Evolutionary conservation across 2,888 invertebrate species (phyloP).

Genomic region (Carpatolechia fugitivella): DNA sequence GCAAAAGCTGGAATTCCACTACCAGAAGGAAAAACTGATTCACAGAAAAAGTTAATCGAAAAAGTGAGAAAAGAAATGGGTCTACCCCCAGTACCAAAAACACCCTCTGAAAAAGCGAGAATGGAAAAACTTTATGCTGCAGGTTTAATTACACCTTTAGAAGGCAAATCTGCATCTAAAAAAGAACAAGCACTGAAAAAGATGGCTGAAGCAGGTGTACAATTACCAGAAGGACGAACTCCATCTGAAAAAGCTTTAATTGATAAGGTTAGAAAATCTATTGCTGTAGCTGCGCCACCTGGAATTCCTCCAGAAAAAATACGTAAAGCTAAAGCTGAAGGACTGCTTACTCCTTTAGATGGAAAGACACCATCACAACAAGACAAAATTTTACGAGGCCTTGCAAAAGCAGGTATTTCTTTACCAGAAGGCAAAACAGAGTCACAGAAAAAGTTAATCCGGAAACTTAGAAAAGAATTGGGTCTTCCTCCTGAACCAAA

Average conservation of each 20-base stretch:
- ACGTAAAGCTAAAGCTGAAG: slow-evolving; percentile 25
- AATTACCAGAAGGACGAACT: slow-evolving; percentile 36
- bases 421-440: slow-evolving; percentile 35
- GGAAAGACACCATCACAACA: slow-evolving; percentile 29
- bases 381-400: slow-evolving; percentile 29
- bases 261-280: slow-evolving; percentile 21
- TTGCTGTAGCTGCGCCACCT: slow-evolving; percentile 8
- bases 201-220: slow-evolving; percentile 29
- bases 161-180: slow-evolving; percentile 27
- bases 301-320: slow-evolving; percentile 22
- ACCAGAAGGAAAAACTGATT: slow-evolving; percentile 33
- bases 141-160: slow-evolving; percentile 27
- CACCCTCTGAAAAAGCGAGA: slow-evolving; percentile 21
- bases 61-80: slow-evolving; percentile 31
- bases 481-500: not conserved
- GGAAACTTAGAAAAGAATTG: not conserved
- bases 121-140: slow-evolving; percentile 23
- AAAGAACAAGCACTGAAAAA: slow-evolving; percentile 32
- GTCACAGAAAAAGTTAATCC: slow-evolving; percentile 26
- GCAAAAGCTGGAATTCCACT: slow-evolving; percentile 31
- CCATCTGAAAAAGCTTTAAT: slow-evolving; percentile 31
- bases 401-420: slow-evolving; percentile 29
- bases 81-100: slow-evolving; percentile 25
- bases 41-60: slow-evolving; percentile 33
- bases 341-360: slow-evolving; percentile 26